phyloP scores from a whole-genome alignment of 2,113 vertebrate genomes.

The Alligator sinensis region DNA sequence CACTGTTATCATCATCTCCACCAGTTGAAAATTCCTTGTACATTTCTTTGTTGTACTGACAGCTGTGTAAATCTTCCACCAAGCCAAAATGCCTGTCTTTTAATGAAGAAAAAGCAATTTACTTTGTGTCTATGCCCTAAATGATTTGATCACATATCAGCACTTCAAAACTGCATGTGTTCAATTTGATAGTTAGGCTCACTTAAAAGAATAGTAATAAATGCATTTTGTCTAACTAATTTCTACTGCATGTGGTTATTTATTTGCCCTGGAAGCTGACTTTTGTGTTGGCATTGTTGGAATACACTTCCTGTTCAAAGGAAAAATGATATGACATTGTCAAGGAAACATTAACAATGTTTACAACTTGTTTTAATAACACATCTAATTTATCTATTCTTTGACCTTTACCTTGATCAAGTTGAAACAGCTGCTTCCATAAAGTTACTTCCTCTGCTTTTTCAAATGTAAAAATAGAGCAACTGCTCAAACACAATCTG shows the following conservation, averaged over 20 bases:
- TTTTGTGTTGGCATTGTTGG: conserved; percentile 15
- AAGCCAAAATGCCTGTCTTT: background rate
- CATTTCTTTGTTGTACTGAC: background rate
- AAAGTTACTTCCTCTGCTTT: conserved; percentile 14
- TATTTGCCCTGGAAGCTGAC: background rate
- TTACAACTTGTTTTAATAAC: conserved; percentile 51
- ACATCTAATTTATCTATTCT: background rate
- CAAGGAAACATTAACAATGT: conserved; percentile 55
- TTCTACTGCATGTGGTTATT: conserved; percentile 14
- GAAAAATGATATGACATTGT: conserved; percentile 33
- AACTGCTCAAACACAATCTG: background rate
- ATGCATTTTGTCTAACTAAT: background rate
- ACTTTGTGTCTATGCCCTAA: background rate
- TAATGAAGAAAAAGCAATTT: fast-evolving
- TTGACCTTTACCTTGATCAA: conserved; percentile 34
- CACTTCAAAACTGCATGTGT: background rate
- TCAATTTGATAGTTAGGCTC: background rate
- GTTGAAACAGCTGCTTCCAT: background rate
- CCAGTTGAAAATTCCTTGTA: background rate
- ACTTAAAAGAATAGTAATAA: background rate
- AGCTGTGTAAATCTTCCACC: background rate
- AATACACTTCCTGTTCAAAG: conserved; percentile 35
- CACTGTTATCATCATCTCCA: background rate
- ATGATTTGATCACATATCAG: background rate
- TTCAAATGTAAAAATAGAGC: conserved; percentile 10